Percentiles rank a stretch among this genome's conserved stretches.
Conservation (phyloP, 1,140 invertebrate genomes). For the Plodia interpunctella region DNA sequence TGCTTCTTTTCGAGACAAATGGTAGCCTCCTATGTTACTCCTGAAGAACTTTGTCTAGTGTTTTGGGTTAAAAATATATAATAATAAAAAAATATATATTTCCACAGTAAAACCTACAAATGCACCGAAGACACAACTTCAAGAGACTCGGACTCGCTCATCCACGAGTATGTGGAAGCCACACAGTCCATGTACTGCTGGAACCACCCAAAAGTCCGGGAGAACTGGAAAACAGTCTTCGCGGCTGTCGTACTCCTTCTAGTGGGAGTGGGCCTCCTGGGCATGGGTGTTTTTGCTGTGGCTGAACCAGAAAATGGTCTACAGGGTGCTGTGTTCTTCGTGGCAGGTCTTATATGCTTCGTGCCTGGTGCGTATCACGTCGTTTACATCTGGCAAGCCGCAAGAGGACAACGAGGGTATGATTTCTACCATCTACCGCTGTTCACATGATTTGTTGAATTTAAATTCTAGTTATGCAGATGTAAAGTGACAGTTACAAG, state of each 20-base stretch:
- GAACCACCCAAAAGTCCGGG: slow-evolving; percentile 88
- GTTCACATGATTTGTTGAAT: slow-evolving; percentile 81
- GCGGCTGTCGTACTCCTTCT: slow-evolving; percentile 86
- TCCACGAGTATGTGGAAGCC: slow-evolving; percentile 84
- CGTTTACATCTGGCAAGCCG: slow-evolving; percentile 89
- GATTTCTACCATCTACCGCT: slow-evolving; percentile 90
- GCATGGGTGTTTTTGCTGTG: slow-evolving; percentile 85
- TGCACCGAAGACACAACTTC: slow-evolving; percentile 83
- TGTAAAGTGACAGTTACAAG: slow-evolving; percentile 29
- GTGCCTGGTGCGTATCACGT: slow-evolving; percentile 90
- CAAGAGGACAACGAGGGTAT: slow-evolving; percentile 87
- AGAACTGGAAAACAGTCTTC: slow-evolving; percentile 91
- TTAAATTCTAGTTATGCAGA: slow-evolving; percentile 25
- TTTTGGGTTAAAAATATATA: too few species aligned
- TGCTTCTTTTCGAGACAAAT: too few species aligned
- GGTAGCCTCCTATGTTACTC: too few species aligned
- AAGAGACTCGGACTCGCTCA: slow-evolving; percentile 87
- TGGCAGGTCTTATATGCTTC: slow-evolving; percentile 89
- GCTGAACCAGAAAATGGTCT: slow-evolving; percentile 83
- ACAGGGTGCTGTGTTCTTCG: slow-evolving; percentile 88
- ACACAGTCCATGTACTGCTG: slow-evolving; percentile 84
- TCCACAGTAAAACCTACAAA: slow-evolving; percentile 82
- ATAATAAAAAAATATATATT: too few species aligned
- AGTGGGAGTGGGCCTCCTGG: slow-evolving; percentile 85
- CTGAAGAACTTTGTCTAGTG: too few species aligned